Evolutionary conservation across 2,113 vertebrate genomes (phyloP).

Genomic region (Chrysochloris asiatica): DNA sequence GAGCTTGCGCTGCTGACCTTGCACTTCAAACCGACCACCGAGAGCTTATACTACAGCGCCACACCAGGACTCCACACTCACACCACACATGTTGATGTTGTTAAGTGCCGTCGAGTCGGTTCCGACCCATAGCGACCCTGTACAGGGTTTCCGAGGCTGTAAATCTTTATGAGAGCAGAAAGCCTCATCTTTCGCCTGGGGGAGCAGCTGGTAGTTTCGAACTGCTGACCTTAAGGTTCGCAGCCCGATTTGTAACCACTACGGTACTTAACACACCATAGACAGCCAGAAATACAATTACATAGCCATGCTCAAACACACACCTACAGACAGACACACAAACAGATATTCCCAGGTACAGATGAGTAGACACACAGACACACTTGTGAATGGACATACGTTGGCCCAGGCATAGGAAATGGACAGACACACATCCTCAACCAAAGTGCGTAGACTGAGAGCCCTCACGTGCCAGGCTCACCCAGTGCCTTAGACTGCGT

Average conservation of each 20-base stretch:
- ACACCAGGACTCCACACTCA: neutral
- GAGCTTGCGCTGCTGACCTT: no score
- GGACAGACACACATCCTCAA: neutral
- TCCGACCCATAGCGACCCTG: no score
- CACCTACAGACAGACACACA: neutral
- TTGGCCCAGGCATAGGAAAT: neutral
- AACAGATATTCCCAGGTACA: neutral
- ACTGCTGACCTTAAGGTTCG: no score
- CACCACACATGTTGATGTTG: neutral
- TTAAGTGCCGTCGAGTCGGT: no score
- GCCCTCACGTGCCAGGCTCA: neutral
- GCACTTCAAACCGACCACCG: no score
- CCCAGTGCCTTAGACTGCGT: neutral
- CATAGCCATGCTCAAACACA: neutral
- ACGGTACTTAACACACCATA: neutral
- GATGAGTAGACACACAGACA: neutral
- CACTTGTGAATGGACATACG: neutral
- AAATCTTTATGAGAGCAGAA: no score
- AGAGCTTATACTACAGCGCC: no score
- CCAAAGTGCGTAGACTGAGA: rapidly evolving
- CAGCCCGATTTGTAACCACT: no score
- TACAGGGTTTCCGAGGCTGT: no score
- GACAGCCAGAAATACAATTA: no score
- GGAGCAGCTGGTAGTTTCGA: no score
- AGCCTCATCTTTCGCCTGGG: no score